A percentile compares a stretch with the other conserved stretches of the same genome.
Conservation (phyloP, 2,797 vertebrate species). For the Hippoglossus hippoglossus region DNA sequence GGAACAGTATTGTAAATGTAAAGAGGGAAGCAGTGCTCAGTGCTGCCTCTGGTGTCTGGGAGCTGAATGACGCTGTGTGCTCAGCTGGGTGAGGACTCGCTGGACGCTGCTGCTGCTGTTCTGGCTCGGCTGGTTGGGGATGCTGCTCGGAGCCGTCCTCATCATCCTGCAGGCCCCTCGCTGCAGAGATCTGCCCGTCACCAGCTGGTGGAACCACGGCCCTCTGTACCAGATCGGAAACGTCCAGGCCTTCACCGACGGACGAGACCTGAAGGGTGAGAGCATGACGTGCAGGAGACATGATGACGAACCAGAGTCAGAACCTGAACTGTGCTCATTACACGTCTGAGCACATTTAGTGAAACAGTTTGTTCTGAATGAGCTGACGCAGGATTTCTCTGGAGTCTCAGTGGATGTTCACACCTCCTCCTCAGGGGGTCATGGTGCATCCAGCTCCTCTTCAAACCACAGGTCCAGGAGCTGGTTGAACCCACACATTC, state of each 20-base stretch:
- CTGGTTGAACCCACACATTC: too few relatives aligned
- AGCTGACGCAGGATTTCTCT: neutral
- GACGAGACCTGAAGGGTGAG: slow-evolving; percentile 79
- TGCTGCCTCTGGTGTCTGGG: too few relatives aligned
- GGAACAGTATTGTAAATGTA: too few relatives aligned
- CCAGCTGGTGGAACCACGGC: slow-evolving; percentile 88
- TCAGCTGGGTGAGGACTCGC: slow-evolving; percentile 88
- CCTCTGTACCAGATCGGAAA: slow-evolving; percentile 86
- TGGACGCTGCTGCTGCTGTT: slow-evolving; percentile 89
- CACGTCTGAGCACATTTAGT: neutral
- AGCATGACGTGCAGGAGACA: too few relatives aligned
- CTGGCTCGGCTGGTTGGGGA: slow-evolving; percentile 92
- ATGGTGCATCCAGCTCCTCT: too few relatives aligned
- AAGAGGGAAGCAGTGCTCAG: too few relatives aligned
- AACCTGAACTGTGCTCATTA: too few relatives aligned
- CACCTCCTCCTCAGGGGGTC: too few relatives aligned
- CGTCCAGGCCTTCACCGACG: slow-evolving; percentile 76
- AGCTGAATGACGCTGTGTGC: too few relatives aligned
- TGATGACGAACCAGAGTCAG: too few relatives aligned
- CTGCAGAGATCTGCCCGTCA: slow-evolving; percentile 84
- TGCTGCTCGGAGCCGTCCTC: slow-evolving; percentile 87
- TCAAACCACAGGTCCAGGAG: too few relatives aligned
- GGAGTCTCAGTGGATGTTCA: too few relatives aligned
- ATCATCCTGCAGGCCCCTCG: slow-evolving; percentile 90
- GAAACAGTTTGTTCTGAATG: neutral